These are phyloP conservation scores for Drosophila saltans DNA, from an alignment of 1,140 invertebrate species.

Conservation along the genomic window DNA sequence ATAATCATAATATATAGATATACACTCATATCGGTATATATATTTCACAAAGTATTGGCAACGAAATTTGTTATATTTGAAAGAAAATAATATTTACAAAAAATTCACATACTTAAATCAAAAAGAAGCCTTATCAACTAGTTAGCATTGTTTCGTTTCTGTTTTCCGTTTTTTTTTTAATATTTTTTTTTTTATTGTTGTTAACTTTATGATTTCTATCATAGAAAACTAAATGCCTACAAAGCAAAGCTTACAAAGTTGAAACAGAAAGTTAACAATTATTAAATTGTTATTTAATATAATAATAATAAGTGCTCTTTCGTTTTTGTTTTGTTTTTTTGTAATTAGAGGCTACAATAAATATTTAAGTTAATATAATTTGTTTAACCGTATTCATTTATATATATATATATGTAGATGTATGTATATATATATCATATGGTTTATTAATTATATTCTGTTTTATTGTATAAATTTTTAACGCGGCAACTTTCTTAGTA, in stretches of 20 bases:
- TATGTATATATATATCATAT: constrained; percentile 31
- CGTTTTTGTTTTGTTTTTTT: constrained; percentile 24
- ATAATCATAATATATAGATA: constrained; percentile 26
- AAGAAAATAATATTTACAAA: constrained; percentile 69
- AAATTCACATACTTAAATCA: constrained; percentile 31
- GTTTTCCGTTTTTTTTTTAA: neutral
- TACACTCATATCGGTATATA: constrained; percentile 27
- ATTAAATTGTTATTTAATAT: constrained; percentile 47
- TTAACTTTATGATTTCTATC: constrained; percentile 53
- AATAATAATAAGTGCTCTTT: constrained; percentile 19
- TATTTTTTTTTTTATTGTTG: constrained; percentile 2
- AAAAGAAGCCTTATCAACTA: constrained; percentile 55
- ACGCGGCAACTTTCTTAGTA: constrained; percentile 59
- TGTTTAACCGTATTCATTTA: constrained; percentile 25
- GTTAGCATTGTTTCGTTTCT: constrained; percentile 33
- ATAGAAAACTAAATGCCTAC: constrained; percentile 70
- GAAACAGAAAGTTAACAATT: constrained; percentile 61
- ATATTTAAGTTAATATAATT: constrained; percentile 64
- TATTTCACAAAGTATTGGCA: constrained; percentile 70
- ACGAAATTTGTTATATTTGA: constrained; percentile 59
- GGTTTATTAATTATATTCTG: constrained; percentile 38
- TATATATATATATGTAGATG: constrained; percentile 35
- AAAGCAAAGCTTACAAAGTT: constrained; percentile 70
- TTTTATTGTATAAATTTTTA: constrained; percentile 67
- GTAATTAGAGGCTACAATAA: constrained; percentile 70